phyloP scores from a whole-genome alignment of 2,797 vertebrate species.

The Hozukius guyotensis region DNA sequence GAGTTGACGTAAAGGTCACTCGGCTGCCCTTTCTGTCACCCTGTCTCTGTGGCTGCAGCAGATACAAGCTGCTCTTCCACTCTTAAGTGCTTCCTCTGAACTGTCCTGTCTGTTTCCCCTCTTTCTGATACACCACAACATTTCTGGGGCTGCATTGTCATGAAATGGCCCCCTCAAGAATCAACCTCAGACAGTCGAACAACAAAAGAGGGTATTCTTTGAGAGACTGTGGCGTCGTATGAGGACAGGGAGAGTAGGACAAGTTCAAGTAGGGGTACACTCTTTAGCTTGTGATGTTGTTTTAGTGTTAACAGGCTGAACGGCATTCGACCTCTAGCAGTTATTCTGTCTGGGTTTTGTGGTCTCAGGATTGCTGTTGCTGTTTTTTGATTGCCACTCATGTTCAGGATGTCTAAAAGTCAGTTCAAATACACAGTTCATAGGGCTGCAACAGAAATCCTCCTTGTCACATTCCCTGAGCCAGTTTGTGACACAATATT shows the following conservation, averaged over 20 bases:
- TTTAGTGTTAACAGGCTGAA: slow-evolving; percentile 19
- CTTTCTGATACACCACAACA: slow-evolving; percentile 49
- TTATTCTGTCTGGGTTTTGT: slow-evolving; percentile 27
- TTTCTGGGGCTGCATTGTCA: slow-evolving; percentile 65
- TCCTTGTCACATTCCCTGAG: background rate
- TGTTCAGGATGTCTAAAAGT: background rate
- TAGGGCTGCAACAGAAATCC: background rate
- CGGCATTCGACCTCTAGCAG: slow-evolving; percentile 24
- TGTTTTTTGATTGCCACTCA: background rate
- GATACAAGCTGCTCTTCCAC: slow-evolving; percentile 34
- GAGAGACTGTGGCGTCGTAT: slow-evolving; percentile 36
- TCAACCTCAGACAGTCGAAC: slow-evolving; percentile 62
- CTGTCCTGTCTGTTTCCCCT: slow-evolving; percentile 30
- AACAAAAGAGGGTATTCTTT: slow-evolving; percentile 58
- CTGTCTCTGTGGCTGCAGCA: slow-evolving; percentile 23
- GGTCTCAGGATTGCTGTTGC: slow-evolving; percentile 6
- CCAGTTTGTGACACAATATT: background rate
- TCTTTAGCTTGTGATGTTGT: slow-evolving; percentile 11
- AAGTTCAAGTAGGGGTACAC: slow-evolving; percentile 50
- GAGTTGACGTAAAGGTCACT: slow-evolving; percentile 27
- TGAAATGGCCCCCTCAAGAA: slow-evolving; percentile 55
- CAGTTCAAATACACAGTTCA: background rate
- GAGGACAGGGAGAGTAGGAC: slow-evolving; percentile 1
- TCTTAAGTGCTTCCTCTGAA: slow-evolving; percentile 50
- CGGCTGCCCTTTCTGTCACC: slow-evolving; percentile 29